A percentile compares a stretch with the other conserved stretches of the same genome.
These are phyloP conservation scores for Fregata magnificens DNA, from an alignment of 2,113 vertebrate species.

Conservation along the genomic window DNA sequence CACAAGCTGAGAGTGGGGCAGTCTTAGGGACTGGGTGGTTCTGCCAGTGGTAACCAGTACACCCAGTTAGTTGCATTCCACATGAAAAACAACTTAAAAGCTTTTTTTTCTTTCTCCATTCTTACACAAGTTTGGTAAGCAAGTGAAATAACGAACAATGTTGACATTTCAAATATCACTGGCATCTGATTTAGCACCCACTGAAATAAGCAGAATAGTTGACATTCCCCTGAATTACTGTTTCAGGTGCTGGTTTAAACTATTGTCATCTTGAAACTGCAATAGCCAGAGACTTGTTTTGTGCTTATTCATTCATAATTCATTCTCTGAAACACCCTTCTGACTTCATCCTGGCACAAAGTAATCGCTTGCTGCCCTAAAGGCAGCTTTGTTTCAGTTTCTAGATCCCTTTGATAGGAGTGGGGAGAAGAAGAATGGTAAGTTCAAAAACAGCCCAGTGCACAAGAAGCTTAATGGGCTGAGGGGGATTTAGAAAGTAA, in stretches of 20 bases:
- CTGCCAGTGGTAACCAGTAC: background rate
- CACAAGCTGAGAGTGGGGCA: background rate
- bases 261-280: background rate
- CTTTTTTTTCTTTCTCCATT: background rate
- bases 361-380: background rate
- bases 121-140: background rate
- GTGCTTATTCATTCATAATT: background rate
- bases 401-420: background rate
- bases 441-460: background rate
- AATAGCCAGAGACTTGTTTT: background rate
- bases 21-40: background rate
- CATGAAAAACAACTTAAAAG: background rate
- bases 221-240: background rate
- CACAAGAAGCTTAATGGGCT: background rate
- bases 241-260: background rate
- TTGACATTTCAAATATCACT: slow-evolving; percentile 3
- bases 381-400: background rate
- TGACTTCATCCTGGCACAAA: background rate
- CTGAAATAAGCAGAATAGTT: background rate
- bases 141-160: background rate
- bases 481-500: background rate
- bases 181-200: background rate
- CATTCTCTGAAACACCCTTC: background rate
- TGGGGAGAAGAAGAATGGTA: background rate
- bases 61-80: background rate